Conservation (phyloP, 2,113 vertebrate genomes). For the Percopsis transmontana region DNA sequence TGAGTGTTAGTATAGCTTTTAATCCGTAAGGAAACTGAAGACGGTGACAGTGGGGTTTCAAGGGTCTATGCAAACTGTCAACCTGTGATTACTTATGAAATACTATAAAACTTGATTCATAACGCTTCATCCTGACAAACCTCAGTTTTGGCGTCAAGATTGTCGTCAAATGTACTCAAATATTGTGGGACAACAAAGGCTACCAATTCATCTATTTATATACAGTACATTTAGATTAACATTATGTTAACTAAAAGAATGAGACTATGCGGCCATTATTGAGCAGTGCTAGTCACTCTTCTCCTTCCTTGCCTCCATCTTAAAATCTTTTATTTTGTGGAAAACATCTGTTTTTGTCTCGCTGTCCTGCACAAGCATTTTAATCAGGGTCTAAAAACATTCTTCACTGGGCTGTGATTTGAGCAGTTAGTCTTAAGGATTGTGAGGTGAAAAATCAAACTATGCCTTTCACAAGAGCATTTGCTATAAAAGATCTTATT, state of each 20-base stretch:
- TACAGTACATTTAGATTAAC: conserved; percentile 19
- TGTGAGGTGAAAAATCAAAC: conserved; percentile 53
- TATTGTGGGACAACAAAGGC: conserved; percentile 41
- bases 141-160: conserved; percentile 66
- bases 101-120: conserved; percentile 50
- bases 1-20: conserved; percentile 17
- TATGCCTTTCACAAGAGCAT: conserved; percentile 77
- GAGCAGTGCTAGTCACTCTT: neutral
- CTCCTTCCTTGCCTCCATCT: neutral
- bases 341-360: conserved; percentile 28
- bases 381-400: conserved; percentile 62
- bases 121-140: conserved; percentile 52
- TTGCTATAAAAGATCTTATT: conserved; percentile 48
- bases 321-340: neutral
- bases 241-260: neutral
- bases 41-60: conserved; percentile 56
- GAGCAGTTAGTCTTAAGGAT: conserved; percentile 49
- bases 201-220: conserved; percentile 20
- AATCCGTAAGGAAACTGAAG: conserved; percentile 25
- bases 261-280: neutral
- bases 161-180: conserved; percentile 62
- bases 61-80: conserved; percentile 75
- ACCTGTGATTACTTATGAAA: conserved; percentile 59
- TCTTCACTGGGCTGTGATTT: conserved; percentile 59
- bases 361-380: conserved; percentile 42